Conservation (phyloP, 2,113 vertebrate genomes). For the Callithrix jacchus region DNA sequence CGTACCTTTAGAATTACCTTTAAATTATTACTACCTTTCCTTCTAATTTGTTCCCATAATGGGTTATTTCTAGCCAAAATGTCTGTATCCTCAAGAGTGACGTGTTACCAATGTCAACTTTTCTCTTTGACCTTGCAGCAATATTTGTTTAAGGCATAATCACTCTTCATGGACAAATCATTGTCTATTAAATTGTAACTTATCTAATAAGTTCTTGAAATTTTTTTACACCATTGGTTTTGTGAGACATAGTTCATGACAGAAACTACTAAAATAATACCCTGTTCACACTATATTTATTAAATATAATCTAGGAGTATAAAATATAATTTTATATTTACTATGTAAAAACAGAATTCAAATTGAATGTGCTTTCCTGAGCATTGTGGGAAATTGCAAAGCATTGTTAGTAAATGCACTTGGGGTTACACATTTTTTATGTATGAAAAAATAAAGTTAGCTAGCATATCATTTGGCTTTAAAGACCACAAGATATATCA, state of each 20-base stretch:
- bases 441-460: slow-evolving; percentile 13
- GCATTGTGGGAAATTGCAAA: background rate
- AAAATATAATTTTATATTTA: slow-evolving; percentile 24
- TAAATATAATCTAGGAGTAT: background rate
- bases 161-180: slow-evolving; percentile 19
- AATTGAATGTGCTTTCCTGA: background rate
- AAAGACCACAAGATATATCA: background rate
- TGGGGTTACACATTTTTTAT: background rate
- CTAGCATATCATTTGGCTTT: background rate
- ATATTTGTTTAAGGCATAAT: slow-evolving; percentile 30
- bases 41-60: background rate
- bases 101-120: background rate
- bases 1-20: slow-evolving; percentile 5
- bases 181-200: slow-evolving; percentile 21
- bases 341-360: background rate
- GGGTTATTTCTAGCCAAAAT: background rate
- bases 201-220: background rate
- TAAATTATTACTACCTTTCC: background rate
- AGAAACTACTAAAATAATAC: slow-evolving; percentile 35
- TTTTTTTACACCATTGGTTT: slow-evolving; percentile 8
- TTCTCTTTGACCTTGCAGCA: background rate
- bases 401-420: background rate
- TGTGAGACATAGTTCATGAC: slow-evolving; percentile 7
- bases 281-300: slow-evolving; percentile 16
- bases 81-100: background rate